Evolutionary conservation across 2,113 vertebrate species (phyloP).

Genomic region (Nyctibius bracteatus): DNA sequence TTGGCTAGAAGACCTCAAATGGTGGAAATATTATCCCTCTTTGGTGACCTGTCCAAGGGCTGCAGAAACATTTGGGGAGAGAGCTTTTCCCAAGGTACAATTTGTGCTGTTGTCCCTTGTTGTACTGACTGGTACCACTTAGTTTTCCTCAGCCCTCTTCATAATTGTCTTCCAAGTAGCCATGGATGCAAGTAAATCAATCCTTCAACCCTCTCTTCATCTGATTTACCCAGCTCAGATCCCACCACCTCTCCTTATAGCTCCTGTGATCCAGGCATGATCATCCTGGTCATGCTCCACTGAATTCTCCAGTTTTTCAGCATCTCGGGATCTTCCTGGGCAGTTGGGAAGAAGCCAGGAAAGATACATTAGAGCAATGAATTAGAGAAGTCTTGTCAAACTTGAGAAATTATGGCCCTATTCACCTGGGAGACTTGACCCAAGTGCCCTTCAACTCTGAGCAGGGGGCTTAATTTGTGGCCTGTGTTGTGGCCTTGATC

Average conservation of each 20-base stretch:
- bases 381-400: not conserved
- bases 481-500: not conserved
- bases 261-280: not conserved
- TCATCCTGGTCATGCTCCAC: not conserved
- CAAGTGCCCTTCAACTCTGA: not conserved
- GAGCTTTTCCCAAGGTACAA: not conserved
- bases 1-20: not conserved
- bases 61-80: not conserved
- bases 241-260: not conserved
- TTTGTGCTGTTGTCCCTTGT: not conserved
- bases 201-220: not conserved
- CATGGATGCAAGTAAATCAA: not conserved
- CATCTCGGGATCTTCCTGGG: not conserved
- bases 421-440: not conserved
- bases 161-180: not conserved
- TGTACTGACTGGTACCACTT: not conserved
- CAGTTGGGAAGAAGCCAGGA: not conserved
- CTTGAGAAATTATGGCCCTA: not conserved
- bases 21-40: not conserved
- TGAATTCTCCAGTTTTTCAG: not conserved
- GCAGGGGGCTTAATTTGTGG: not conserved
- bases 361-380: not conserved
- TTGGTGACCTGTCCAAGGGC: not conserved
- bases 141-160: not conserved
- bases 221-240: not conserved